Conservation (phyloP, 2,888 invertebrate genomes). For the Callosobruchus maculatus region DNA sequence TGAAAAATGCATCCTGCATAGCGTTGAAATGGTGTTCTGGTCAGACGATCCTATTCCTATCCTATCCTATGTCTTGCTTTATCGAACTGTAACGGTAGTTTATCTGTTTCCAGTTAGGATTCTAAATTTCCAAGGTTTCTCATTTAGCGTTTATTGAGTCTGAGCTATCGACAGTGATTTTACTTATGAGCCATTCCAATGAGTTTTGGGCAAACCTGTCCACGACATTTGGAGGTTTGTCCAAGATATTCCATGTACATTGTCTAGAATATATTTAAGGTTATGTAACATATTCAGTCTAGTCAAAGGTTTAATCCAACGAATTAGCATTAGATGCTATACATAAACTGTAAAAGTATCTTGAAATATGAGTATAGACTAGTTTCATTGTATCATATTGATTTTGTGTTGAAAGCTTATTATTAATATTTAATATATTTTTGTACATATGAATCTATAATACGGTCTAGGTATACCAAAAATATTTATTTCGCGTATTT, state of each 20-base stretch:
- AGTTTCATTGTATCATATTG: slow-evolving; percentile 32
- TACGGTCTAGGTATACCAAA: slow-evolving; percentile 52
- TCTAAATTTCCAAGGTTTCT: neutral
- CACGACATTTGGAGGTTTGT: slow-evolving; percentile 2
- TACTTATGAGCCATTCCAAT: neutral
- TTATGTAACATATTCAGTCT: neutral
- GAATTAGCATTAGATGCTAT: slow-evolving; percentile 30
- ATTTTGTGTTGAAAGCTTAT: slow-evolving; percentile 19
- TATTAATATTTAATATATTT: slow-evolving; percentile 29
- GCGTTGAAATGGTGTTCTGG: too few species aligned
- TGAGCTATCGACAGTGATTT: neutral
- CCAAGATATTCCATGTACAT: neutral
- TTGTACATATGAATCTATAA: slow-evolving; percentile 43
- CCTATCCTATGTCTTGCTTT: too few species aligned
- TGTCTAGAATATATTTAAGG: neutral
- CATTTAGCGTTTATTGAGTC: neutral
- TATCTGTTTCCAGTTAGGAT: too few species aligned
- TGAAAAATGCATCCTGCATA: too few species aligned
- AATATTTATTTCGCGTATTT: slow-evolving; percentile 28
- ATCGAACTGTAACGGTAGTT: too few species aligned
- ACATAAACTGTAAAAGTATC: neutral
- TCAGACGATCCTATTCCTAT: too few species aligned
- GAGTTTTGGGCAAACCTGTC: neutral
- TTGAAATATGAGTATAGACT: slow-evolving; percentile 33
- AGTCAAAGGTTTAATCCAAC: slow-evolving; percentile 38